Evolutionary conservation across 2,888 invertebrate species (phyloP).

Genomic region (Netelia inedita): DNA sequence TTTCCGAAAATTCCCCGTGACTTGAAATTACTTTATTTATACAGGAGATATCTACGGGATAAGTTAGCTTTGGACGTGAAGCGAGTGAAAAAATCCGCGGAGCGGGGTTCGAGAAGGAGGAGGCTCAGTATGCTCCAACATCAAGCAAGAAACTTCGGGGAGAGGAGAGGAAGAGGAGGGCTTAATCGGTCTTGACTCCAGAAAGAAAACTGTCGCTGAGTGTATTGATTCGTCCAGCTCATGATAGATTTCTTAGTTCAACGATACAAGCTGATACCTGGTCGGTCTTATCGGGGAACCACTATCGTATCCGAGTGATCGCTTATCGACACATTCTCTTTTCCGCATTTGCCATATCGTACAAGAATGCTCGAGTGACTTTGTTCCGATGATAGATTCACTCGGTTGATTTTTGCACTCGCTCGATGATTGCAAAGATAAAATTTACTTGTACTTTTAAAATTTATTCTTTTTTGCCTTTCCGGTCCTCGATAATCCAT

Average conservation of each 20-base stretch:
- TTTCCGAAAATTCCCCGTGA: too few species aligned
- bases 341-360: constrained; percentile 33
- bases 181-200: too few species aligned
- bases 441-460: constrained; percentile 9
- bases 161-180: too few species aligned
- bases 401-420: constrained; percentile 37
- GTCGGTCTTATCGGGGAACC: constrained; percentile 51
- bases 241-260: constrained; percentile 14
- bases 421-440: constrained; percentile 45
- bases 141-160: too few species aligned
- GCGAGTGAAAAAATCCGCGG: too few species aligned
- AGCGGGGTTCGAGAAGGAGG: too few species aligned
- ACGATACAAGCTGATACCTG: not conserved
- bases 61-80: too few species aligned
- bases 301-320: constrained; percentile 58
- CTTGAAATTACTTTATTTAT: too few species aligned
- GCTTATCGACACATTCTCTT: constrained; percentile 57
- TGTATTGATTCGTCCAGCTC: constrained; percentile 8
- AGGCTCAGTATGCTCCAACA: too few species aligned
- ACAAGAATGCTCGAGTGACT: constrained; percentile 16
- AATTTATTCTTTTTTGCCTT: not conserved
- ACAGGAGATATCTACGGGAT: too few species aligned
- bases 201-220: not conserved
- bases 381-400: constrained; percentile 45
- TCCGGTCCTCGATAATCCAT: not conserved